Conservation (phyloP, 92 coral and sea anemone genomes). For the Epizoanthus rinbou region DNA sequence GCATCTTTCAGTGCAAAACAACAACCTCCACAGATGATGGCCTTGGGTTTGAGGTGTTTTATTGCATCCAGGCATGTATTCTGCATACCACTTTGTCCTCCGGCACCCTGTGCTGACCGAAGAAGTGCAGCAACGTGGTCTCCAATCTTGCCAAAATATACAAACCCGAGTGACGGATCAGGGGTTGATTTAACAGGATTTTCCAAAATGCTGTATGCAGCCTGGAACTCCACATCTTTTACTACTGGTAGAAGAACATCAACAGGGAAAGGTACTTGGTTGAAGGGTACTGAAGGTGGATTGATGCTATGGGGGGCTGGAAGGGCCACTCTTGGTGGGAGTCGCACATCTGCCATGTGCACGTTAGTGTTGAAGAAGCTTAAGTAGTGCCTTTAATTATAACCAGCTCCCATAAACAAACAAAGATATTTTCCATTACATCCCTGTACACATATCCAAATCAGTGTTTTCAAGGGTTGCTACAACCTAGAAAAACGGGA, state of each 20-base stretch:
- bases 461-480: too few species aligned
- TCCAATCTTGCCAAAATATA: slow-evolving; percentile 52
- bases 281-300: slow-evolving; percentile 2
- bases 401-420: too few species aligned
- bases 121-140: slow-evolving; percentile 21
- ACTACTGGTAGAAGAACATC: slow-evolving; percentile 36
- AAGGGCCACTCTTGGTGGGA: background rate
- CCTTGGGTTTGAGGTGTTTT: slow-evolving; percentile 12
- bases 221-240: slow-evolving; percentile 20
- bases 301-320: background rate
- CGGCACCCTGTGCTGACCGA: slow-evolving; percentile 12
- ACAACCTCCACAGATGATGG: slow-evolving; percentile 20
- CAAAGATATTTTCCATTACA: too few species aligned
- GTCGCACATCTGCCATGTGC: background rate
- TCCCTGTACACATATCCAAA: too few species aligned
- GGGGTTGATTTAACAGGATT: slow-evolving; percentile 1
- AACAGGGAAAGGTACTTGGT: background rate
- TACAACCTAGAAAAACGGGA: too few species aligned
- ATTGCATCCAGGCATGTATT: slow-evolving; percentile 20
- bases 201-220: slow-evolving; percentile 18
- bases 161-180: slow-evolving; percentile 1
- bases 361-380: too few species aligned
- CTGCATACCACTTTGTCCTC: slow-evolving; percentile 27
- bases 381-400: too few species aligned
- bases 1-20: slow-evolving; percentile 19